Base-by-base conservation (phyloP, 2,888 invertebrate genomes). In the Caenorhabditis sinica region DNA sequence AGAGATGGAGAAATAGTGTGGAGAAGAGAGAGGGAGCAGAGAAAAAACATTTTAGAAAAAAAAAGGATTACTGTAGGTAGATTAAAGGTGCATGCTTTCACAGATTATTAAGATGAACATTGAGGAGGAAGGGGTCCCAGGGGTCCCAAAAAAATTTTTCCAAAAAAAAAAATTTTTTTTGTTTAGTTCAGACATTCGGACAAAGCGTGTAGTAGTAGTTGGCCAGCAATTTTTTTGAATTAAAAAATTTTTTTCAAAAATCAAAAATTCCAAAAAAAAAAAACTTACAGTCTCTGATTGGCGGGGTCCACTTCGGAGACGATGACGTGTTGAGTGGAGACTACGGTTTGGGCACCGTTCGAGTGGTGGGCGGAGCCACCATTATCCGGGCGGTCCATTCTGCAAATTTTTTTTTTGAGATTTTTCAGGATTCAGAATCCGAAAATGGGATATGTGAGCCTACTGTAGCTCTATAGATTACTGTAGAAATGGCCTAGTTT, bases 221-320 rank as follows among this genome's bases (percentile, higher is more conserved):
- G 66, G 25, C 33, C 6, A 28, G n/a, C 25, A 17, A 33, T 53
- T 61, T 40, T 25, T 33, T n/a, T 28, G 28, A n/a, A 51, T 30
- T 13, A 33, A 49, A 43, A 23, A 51, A 51, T 51, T 23, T 49
- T 1, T 49, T 49, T 49, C 49, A n/a, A 23, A 53, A 23, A 25
- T n/a, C n/a, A 17, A 8, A 25, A 9, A 23, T n/a, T 23, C n/a
- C 53, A 23, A 25, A n/a, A 25, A 72, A 11, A 66, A 53, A 49
- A 13, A 30, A 86, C 88, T 88, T 69, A 88, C 88, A 88, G 86
- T 80, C 88, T 25, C 49, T 88, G 88, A 49, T 88, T 88, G 33
- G 81, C 88, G 23, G 83, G 82, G 49, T 87, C 86, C 20, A 80
- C 82, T 61, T 84, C 82, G 20, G 82, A 82, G 20, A 83, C 79